A percentile compares a stretch with the other conserved stretches of the same genome.
phyloP scores from a whole-genome alignment of 2,113 vertebrate species.

The Lethenteron reissneri region DNA sequence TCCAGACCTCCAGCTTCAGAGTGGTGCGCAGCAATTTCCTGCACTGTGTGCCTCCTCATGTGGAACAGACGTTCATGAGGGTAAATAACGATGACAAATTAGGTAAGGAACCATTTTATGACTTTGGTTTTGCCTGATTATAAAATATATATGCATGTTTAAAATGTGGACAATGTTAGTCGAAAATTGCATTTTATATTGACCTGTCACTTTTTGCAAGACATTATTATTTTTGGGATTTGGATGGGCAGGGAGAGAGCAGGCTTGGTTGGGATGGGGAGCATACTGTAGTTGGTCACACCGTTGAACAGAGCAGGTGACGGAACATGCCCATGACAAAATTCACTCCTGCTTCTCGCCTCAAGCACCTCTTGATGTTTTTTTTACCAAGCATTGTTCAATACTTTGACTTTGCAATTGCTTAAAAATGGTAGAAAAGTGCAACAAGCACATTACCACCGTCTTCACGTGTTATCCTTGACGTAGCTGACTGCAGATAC shows the following conservation, averaged over 20 bases:
- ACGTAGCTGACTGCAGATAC: too few relatives aligned
- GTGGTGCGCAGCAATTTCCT: background rate
- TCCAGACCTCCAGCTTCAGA: background rate
- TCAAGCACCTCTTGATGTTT: too few relatives aligned
- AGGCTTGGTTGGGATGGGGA: too few relatives aligned
- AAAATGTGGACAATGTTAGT: background rate
- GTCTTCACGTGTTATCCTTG: too few relatives aligned
- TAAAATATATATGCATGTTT: background rate
- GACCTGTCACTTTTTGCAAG: background rate
- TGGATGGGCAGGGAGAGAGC: background rate
- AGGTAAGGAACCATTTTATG: background rate
- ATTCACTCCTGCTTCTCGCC: too few relatives aligned
- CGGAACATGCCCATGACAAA: too few relatives aligned
- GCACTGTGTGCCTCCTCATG: slow-evolving; percentile 1
- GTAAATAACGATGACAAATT: slow-evolving; percentile 1
- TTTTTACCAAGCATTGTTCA: too few relatives aligned
- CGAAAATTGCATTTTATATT: background rate
- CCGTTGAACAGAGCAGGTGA: too few relatives aligned
- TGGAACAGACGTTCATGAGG: slow-evolving; percentile 1
- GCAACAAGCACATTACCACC: too few relatives aligned
- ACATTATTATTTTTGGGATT: background rate
- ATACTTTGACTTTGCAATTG: too few relatives aligned
- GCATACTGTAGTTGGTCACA: too few relatives aligned
- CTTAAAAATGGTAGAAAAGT: too few relatives aligned
- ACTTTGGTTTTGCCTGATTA: background rate